Evolutionary conservation across 2,113 vertebrate species (phyloP).

Genomic region (Tragelaphus buxtoni): DNA sequence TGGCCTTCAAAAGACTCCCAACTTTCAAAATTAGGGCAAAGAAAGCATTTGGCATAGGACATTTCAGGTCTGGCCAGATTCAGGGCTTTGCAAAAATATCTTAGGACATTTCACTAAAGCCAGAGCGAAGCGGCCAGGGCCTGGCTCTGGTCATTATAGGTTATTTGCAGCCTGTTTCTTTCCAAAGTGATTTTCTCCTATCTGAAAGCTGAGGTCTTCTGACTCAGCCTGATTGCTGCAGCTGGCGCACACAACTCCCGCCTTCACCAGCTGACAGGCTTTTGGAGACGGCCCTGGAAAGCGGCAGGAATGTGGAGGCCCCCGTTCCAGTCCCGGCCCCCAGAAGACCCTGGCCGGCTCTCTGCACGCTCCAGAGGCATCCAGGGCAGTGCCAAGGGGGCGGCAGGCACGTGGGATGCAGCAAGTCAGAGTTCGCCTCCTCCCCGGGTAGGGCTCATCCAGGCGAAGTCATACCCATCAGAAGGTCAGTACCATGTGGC

Average conservation of each 20-base stretch:
- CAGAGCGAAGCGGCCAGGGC: not conserved
- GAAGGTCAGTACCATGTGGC: not conserved
- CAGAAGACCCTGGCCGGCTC: not conserved
- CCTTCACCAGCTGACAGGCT: not conserved
- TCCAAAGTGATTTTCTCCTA: not conserved
- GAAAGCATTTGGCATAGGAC: not conserved
- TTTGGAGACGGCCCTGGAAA: not conserved
- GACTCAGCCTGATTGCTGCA: not conserved
- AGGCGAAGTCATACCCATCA: not conserved
- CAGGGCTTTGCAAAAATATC: not conserved
- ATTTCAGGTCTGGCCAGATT: not conserved
- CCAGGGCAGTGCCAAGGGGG: not conserved
- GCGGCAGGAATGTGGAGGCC: not conserved
- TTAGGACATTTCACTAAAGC: not conserved
- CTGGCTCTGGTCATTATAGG: not conserved
- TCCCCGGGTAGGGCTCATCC: not conserved
- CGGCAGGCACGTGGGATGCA: accelerated
- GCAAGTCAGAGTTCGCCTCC: not conserved
- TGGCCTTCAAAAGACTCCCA: not conserved
- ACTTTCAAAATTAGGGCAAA: not conserved
- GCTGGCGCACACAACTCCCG: not conserved
- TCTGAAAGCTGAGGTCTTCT: not conserved
- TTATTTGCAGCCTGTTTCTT: conserved; percentile 19
- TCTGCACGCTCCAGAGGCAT: not conserved
- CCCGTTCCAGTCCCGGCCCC: not conserved